Conservation (phyloP, 2,797 vertebrate species). For the Pangasius djambal region DNA sequence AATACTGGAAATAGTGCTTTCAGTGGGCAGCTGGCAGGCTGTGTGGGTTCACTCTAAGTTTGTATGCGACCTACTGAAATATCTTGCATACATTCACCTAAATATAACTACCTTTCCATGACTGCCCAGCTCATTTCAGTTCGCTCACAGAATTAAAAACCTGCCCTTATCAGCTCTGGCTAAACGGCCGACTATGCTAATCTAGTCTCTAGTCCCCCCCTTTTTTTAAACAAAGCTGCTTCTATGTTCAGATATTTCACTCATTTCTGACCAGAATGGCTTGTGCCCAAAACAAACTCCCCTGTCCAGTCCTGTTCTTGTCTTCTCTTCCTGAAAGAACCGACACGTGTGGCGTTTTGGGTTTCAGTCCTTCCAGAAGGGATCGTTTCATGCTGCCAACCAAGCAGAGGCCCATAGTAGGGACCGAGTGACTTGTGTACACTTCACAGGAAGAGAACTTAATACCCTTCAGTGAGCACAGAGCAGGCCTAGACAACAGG, state of each 20-base stretch:
- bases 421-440: slow-evolving; percentile 54
- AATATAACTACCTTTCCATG: slow-evolving; percentile 31
- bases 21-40: slow-evolving; percentile 30
- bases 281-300: slow-evolving; percentile 33
- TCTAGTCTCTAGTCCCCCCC: too few relatives aligned
- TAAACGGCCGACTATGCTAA: background rate
- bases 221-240: background rate
- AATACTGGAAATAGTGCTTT: slow-evolving; percentile 53
- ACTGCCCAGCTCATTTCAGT: slow-evolving; percentile 3
- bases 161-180: slow-evolving; percentile 5
- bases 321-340: slow-evolving; percentile 45
- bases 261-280: slow-evolving; percentile 32
- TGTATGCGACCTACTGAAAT: slow-evolving; percentile 21
- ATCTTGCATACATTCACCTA: slow-evolving; percentile 14
- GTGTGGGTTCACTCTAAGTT: slow-evolving; percentile 15
- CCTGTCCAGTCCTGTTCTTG: slow-evolving; percentile 40
- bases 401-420: slow-evolving; percentile 72
- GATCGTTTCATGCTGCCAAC: slow-evolving; percentile 62
- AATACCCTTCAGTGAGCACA: slow-evolving; percentile 53
- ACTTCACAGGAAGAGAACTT: slow-evolving; percentile 58
- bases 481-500: slow-evolving; percentile 45
- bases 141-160: background rate
- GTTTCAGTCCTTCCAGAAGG: slow-evolving; percentile 62
- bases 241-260: slow-evolving; percentile 12
- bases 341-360: slow-evolving; percentile 42